Percentiles rank a stretch among this genome's conserved stretches.
These are phyloP conservation scores for Dufourea novaeangliae DNA, from an alignment of 1,140 invertebrate species.

Conservation along the genomic window DNA sequence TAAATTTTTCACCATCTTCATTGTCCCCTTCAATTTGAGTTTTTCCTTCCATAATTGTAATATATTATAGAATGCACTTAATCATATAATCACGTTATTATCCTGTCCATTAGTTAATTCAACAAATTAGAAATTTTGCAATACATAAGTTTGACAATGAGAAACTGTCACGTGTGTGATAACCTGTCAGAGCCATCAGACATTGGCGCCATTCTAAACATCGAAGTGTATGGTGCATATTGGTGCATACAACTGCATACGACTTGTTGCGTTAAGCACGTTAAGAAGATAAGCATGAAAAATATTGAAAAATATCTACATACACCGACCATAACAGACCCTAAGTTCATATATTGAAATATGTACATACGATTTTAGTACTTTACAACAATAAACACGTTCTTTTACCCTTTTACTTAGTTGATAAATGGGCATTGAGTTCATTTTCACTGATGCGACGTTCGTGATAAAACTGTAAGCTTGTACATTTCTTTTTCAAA, in stretches of 20 bases:
- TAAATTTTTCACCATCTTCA: slow-evolving; percentile 24
- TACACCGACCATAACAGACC: no score
- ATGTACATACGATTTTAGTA: not conserved
- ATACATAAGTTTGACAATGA: not conserved
- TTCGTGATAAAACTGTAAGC: not conserved
- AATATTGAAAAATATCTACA: no score
- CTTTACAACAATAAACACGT: not conserved
- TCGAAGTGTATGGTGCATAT: no score
- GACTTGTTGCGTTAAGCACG: no score
- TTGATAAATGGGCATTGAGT: not conserved
- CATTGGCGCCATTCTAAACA: slow-evolving; percentile 21
- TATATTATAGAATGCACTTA: not conserved
- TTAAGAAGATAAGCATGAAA: no score
- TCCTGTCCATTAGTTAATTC: not conserved
- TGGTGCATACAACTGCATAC: no score
- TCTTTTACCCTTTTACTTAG: not conserved
- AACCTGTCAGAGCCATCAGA: slow-evolving; percentile 5
- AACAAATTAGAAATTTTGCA: slow-evolving; percentile 7
- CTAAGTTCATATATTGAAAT: no score
- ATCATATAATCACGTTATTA: not conserved
- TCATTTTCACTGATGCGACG: no score
- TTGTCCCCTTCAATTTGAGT: slow-evolving; percentile 9
- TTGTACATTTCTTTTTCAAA: not conserved
- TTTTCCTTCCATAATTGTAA: slow-evolving; percentile 24
- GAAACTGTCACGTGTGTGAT: not conserved